Conservation (phyloP, 1,140 invertebrate species). For the Lasioglossum baleicum region DNA sequence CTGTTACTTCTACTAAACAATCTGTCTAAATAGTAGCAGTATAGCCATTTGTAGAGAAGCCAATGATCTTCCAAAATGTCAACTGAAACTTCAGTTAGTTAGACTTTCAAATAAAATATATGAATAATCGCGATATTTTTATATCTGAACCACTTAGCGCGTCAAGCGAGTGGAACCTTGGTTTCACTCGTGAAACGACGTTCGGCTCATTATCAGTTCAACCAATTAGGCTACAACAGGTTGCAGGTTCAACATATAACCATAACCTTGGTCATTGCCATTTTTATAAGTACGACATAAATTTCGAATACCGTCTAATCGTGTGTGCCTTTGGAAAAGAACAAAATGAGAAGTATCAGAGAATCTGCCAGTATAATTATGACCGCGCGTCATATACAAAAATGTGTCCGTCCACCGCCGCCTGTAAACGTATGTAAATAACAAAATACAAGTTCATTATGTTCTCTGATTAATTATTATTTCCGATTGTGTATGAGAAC, state of each 20-base stretch:
- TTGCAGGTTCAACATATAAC: background rate
- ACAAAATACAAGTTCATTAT: background rate
- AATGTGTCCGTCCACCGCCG: conserved; percentile 23
- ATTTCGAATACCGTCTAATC: background rate
- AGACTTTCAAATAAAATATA: too few relatives aligned
- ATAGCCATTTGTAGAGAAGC: too few relatives aligned
- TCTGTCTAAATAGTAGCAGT: too few relatives aligned
- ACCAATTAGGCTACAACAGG: conserved; percentile 8
- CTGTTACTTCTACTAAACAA: too few relatives aligned
- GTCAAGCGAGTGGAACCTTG: too few relatives aligned
- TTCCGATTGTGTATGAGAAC: background rate
- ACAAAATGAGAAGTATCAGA: conserved; percentile 72
- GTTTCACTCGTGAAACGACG: too few relatives aligned
- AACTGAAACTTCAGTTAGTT: too few relatives aligned
- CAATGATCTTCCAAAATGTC: too few relatives aligned
- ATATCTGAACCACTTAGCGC: too few relatives aligned
- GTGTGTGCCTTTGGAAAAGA: conserved; percentile 1
- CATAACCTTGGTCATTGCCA: background rate
- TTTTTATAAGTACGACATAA: conserved; percentile 16
- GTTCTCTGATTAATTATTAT: too few relatives aligned
- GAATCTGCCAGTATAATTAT: conserved; percentile 78
- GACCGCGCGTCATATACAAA: conserved; percentile 66
- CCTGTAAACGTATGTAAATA: conserved; percentile 64
- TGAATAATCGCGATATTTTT: too few relatives aligned
- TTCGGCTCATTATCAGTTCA: too few relatives aligned